Percentiles rank a stretch among this genome's conserved stretches.
Conservation (phyloP, 2,797 vertebrate species). For the Gallinago nigripennis region DNA sequence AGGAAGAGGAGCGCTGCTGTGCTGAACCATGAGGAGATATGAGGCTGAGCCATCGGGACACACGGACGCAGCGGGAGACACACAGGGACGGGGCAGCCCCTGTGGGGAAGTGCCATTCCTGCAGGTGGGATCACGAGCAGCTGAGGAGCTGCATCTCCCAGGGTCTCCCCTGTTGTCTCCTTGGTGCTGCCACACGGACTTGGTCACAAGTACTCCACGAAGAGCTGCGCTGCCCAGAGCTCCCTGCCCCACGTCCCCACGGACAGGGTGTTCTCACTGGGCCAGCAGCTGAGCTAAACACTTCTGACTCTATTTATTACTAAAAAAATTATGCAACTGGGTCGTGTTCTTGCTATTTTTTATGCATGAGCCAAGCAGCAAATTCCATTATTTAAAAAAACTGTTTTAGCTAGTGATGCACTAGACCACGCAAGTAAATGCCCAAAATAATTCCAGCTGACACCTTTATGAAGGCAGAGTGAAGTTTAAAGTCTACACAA, state of each 20-base stretch:
- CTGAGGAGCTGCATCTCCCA: fast-evolving
- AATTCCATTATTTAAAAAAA: constrained; percentile 64
- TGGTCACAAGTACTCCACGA: fast-evolving
- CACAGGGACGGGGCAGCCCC: fast-evolving
- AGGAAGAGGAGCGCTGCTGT: fast-evolving
- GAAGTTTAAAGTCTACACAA: constrained; percentile 48
- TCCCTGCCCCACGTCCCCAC: not conserved
- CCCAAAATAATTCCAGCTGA: constrained; percentile 66
- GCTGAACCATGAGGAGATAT: fast-evolving
- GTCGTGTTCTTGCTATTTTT: constrained; percentile 56
- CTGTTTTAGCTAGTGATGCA: constrained; percentile 63
- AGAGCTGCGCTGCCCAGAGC: not conserved
- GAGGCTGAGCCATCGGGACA: fast-evolving
- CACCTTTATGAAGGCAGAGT: constrained; percentile 61
- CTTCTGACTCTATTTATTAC: constrained; percentile 60
- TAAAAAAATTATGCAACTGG: constrained; percentile 69
- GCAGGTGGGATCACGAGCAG: fast-evolving
- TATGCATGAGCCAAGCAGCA: constrained; percentile 65
- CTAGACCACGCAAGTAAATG: constrained; percentile 65
- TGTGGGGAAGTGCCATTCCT: fast-evolving
- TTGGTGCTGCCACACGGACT: not conserved
- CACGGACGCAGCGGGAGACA: fast-evolving
- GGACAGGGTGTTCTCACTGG: not conserved
- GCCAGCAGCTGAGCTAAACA: constrained; percentile 48
- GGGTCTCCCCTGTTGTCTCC: fast-evolving